Percentiles rank a stretch among this genome's conserved stretches.
Conservation (phyloP, 2,797 vertebrate species). For the Urocyon cinereoargenteus region DNA sequence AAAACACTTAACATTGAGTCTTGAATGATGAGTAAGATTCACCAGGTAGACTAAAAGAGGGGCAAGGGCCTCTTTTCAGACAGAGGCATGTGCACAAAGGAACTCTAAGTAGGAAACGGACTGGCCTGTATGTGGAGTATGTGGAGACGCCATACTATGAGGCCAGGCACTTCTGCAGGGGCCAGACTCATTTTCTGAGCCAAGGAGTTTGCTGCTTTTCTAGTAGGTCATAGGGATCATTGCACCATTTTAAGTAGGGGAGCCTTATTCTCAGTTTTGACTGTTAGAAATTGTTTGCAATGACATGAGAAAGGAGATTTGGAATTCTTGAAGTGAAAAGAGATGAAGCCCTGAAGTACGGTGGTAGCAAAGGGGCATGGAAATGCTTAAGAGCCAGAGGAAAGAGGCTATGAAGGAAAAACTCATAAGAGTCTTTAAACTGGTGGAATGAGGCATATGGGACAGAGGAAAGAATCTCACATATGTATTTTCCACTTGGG, state of each 20-base stretch:
- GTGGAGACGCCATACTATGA: background rate
- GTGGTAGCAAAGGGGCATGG: background rate
- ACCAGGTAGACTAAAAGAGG: background rate
- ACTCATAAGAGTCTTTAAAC: background rate
- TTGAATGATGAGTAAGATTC: background rate
- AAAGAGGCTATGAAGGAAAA: background rate
- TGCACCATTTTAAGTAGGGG: background rate
- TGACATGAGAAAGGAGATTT: background rate
- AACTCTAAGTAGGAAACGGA: background rate
- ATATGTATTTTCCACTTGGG: background rate
- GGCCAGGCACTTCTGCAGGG: background rate
- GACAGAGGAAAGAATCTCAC: background rate
- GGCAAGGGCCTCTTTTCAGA: background rate
- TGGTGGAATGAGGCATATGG: background rate
- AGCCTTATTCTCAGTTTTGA: background rate
- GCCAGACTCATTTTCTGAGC: background rate
- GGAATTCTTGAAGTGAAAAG: background rate
- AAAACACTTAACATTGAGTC: background rate
- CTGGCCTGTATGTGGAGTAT: background rate
- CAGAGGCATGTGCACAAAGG: background rate
- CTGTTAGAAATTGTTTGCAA: background rate
- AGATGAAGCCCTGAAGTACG: background rate
- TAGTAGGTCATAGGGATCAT: background rate
- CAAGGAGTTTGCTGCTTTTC: background rate
- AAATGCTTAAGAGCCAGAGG: background rate